These are phyloP conservation scores for Macrobrachium rosenbergii DNA, from an alignment of 1,140 invertebrate genomes.

Conservation along the genomic window DNA sequence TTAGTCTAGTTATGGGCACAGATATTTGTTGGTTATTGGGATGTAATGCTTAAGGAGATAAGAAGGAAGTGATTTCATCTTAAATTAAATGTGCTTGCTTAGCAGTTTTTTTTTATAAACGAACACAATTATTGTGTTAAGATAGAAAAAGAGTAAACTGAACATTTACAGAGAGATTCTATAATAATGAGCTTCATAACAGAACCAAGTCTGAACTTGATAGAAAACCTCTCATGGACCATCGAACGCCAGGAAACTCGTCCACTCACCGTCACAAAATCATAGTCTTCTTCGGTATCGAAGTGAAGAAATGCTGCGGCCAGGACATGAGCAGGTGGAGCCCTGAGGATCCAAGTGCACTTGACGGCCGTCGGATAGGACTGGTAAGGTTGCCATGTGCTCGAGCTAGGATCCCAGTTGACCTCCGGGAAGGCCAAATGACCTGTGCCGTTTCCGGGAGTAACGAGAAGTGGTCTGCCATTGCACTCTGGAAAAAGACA, in stretches of 20 bases:
- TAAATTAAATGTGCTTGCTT: no score
- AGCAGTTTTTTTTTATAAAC: no score
- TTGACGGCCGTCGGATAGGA: constrained; percentile 39
- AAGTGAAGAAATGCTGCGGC: constrained; percentile 33
- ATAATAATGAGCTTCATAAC: no score
- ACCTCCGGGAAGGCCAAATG: constrained; percentile 52
- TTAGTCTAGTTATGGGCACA: no score
- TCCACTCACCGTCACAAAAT: constrained; percentile 45
- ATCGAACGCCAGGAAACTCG: not conserved
- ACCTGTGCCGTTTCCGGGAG: constrained; percentile 13
- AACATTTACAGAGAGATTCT: no score
- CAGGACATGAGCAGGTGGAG: constrained; percentile 38
- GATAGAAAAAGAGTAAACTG: no score
- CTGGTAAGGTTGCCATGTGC: constrained; percentile 17
- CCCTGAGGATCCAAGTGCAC: constrained; percentile 46
- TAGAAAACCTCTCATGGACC: no score
- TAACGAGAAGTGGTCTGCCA: constrained; percentile 25
- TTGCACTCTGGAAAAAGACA: constrained; percentile 30
- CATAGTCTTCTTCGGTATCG: constrained; percentile 51
- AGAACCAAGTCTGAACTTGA: no score
- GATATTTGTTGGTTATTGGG: no score
- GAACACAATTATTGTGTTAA: no score
- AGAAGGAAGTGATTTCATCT: no score
- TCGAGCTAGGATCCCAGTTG: constrained; percentile 28
- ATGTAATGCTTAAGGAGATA: no score